A percentile compares a stretch with the other conserved stretches of the same genome.
phyloP scores from a whole-genome alignment of 2,888 invertebrate species.

The Heliconius ethilla region DNA sequence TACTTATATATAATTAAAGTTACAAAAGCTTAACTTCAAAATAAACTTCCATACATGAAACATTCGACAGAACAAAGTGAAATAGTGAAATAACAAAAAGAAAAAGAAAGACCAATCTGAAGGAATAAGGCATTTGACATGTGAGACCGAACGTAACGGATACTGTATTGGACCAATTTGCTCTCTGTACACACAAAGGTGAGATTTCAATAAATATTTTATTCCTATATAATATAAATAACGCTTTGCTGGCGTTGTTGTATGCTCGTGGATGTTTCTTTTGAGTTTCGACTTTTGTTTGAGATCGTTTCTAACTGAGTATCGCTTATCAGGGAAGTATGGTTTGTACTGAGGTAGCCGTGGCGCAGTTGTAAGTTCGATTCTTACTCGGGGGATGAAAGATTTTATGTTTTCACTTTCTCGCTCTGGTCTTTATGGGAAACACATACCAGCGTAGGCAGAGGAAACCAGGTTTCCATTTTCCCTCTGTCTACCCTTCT shows the following conservation, averaged over 20 bases:
- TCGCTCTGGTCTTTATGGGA: too few relatives aligned
- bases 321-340: neutral
- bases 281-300: neutral
- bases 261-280: neutral
- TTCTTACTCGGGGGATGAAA: too few relatives aligned
- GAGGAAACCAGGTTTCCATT: too few relatives aligned
- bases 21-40: neutral
- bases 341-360: too few relatives aligned
- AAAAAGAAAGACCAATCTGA: slow-evolving; percentile 49
- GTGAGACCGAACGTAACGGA: slow-evolving; percentile 52
- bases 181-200: slow-evolving; percentile 29
- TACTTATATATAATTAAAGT: neutral
- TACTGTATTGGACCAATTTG: slow-evolving; percentile 46
- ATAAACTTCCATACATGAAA: neutral
- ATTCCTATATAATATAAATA: slow-evolving; percentile 20
- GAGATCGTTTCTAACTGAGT: neutral
- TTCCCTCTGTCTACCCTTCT: too few relatives aligned
- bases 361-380: too few relatives aligned
- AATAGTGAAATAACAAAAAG: slow-evolving; percentile 44
- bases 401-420: too few relatives aligned
- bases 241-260: neutral
- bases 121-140: slow-evolving; percentile 53
- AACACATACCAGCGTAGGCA: too few relatives aligned
- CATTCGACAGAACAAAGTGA: slow-evolving; percentile 1
- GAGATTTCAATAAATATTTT: slow-evolving; percentile 35